Conservation (phyloP, 2,888 invertebrate species). For the Ellobium chinense region DNA sequence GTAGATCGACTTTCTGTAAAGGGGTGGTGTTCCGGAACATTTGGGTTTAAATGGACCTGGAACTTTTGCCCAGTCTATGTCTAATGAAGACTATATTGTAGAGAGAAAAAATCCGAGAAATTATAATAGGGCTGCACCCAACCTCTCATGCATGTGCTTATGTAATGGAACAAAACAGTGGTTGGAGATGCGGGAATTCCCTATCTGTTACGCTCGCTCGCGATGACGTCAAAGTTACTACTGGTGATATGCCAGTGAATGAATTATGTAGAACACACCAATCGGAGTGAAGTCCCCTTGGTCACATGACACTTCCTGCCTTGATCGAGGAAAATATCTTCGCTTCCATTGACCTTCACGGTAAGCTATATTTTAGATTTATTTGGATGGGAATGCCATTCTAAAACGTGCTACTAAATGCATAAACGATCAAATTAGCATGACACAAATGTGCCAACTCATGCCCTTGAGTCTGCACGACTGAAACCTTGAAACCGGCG, state of each 20-base stretch:
- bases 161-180: too few relatives aligned
- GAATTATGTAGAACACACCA: slow-evolving; percentile 52
- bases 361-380: slow-evolving; percentile 8
- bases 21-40: too few relatives aligned
- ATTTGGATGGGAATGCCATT: background rate
- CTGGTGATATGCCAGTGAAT: slow-evolving; percentile 54
- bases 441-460: background rate
- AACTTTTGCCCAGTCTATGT: too few relatives aligned
- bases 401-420: background rate
- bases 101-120: too few relatives aligned
- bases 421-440: background rate
- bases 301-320: slow-evolving; percentile 53
- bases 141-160: too few relatives aligned
- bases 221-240: slow-evolving; percentile 53
- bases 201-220: slow-evolving; percentile 15
- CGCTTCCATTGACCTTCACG: slow-evolving; percentile 31
- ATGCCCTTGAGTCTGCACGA: too few relatives aligned
- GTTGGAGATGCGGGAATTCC: slow-evolving; percentile 47
- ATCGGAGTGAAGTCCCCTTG: slow-evolving; percentile 52
- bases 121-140: too few relatives aligned
- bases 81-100: too few relatives aligned
- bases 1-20: too few relatives aligned
- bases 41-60: too few relatives aligned
- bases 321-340: slow-evolving; percentile 7
- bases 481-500: too few relatives aligned